phyloP scores from a whole-genome alignment of 2,113 vertebrate genomes.

The Phaethornis superciliosus region DNA sequence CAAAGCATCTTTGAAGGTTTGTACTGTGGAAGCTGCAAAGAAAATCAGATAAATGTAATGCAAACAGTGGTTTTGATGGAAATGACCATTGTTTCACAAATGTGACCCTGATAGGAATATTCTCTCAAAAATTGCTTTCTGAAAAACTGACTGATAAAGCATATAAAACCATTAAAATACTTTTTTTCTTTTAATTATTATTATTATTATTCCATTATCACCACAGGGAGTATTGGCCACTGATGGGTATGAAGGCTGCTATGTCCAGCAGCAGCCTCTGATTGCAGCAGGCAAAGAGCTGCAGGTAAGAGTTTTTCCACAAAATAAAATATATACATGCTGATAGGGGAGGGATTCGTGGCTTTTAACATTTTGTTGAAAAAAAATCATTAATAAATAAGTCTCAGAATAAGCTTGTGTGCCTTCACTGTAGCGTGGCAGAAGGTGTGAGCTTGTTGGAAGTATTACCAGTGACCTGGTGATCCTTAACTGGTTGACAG shows the following conservation, averaged over 20 bases:
- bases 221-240: background rate
- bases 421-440: background rate
- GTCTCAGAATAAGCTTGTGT: background rate
- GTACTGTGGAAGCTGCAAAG: background rate
- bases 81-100: background rate
- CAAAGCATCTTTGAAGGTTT: conserved; percentile 7
- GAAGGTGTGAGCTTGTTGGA: background rate
- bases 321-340: background rate
- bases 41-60: background rate
- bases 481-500: background rate
- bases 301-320: background rate
- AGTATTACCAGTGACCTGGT: background rate
- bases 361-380: background rate
- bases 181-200: background rate
- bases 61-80: background rate
- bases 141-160: background rate
- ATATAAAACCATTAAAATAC: background rate
- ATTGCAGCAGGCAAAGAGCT: background rate
- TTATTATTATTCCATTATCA: background rate
- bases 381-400: background rate
- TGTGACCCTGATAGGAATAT: background rate
- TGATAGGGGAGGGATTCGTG: background rate
- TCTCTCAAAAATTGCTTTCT: background rate
- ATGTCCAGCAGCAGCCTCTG: background rate
- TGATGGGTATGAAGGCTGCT: background rate